Base-by-base conservation (phyloP, 2,113 vertebrate genomes). In the Hipposideros armiger region DNA sequence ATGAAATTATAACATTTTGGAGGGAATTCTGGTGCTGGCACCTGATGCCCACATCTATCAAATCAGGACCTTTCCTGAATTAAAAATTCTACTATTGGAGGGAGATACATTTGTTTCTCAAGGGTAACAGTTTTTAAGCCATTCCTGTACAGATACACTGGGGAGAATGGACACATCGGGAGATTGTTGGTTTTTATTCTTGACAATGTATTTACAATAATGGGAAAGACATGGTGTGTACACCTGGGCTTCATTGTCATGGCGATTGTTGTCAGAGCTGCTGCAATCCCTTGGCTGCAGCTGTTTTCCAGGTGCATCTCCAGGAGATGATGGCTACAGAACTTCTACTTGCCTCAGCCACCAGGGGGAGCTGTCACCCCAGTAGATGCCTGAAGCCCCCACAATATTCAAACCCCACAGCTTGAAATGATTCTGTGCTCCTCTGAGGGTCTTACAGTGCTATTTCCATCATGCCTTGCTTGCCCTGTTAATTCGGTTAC, bases 291-390 rank as follows among this genome's bases (percentile, higher is more conserved):
- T n/a, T 24, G 67, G 84, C 40, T 3, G 2, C 82, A 62, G 69
- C 20, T 4, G 14, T 5, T 30, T 17, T 30, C 50, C 9, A 19
- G 42, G n/a, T 4, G 16, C 4, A 8, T 30, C 28, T 36, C 36
- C 36, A 36, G 19, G 52, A n/a, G 16, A 36, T 1, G 8, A 1
- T 1, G 1, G 11, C 69, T n/a, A 17, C 28, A 9, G 58, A 84
- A 8, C 17, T 2, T 28, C 40, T 76, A 56, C 50, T 40, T 58
- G 94, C 90, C 56, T 88, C 85, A 4, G 72, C 58, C 97, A 74
- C 89, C 73, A 97, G 94, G 78, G 19, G 86, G 91, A 4, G 93
- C 54, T 40, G 50, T n/a, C 47, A 52, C 15, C n/a, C 73, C 83
- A 95, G 74, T 15, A 40, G 86, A 74, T 88, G 45, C 62, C 42